Evolutionary conservation across 1,140 invertebrate genomes (phyloP).

Genomic region (Armadillidium nasatum): DNA sequence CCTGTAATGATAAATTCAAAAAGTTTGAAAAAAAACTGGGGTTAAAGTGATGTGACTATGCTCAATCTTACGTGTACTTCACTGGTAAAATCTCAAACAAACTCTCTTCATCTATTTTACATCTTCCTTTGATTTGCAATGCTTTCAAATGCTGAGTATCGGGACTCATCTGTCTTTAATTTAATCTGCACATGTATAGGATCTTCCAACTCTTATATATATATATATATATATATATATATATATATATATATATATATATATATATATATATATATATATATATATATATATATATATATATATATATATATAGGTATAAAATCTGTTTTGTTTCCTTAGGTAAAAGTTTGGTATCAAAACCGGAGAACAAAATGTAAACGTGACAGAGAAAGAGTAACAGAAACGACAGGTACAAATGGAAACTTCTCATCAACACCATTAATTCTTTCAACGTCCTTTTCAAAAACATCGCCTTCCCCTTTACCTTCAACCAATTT

Average conservation of each 20-base stretch:
- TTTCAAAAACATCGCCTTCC: neutral
- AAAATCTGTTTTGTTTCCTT: constrained; percentile 34
- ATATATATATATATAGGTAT: neutral
- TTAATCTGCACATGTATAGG: too few relatives aligned
- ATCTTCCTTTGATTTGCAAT: too few relatives aligned
- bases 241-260: constrained; percentile 24
- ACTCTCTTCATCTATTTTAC: too few relatives aligned
- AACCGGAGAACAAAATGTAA: constrained; percentile 55
- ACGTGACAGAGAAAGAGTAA: constrained; percentile 39
- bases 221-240: constrained; percentile 24
- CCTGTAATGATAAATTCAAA: too few relatives aligned
- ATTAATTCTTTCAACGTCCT: neutral
- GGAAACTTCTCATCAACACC: neutral
- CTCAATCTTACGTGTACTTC: too few relatives aligned
- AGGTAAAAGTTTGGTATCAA: constrained; percentile 59
- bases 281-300: constrained; percentile 13
- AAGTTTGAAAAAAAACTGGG: too few relatives aligned
- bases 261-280: constrained; percentile 7
- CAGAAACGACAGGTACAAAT: constrained; percentile 14
- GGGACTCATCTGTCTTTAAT: too few relatives aligned
- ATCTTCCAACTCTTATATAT: constrained; percentile 1
- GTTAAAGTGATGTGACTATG: too few relatives aligned
- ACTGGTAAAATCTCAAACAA: too few relatives aligned
- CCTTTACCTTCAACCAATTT: neutral
- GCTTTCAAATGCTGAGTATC: too few relatives aligned